Evolutionary conservation across 64 coral and sea anemone genomes (phyloP), one percentile per base, ranked within the genome.

Genomic region (Dendronephthya gigantea): DNA sequence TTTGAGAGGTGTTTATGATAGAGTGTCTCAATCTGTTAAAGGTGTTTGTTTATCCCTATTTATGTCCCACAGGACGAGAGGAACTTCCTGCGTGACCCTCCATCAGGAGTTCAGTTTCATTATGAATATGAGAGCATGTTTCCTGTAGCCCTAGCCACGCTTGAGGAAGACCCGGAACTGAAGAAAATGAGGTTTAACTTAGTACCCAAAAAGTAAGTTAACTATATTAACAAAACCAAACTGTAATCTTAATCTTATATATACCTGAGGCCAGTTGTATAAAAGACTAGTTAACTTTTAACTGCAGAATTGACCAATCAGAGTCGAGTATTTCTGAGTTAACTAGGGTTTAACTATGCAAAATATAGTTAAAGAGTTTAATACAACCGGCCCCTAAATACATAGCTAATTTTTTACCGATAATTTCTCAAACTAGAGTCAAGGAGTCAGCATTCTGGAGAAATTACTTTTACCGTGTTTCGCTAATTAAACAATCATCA

Each of bases 391-490:
- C n/a, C n/a, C n/a, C n/a, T n/a, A n/a, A n/a, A n/a, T n/a, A n/a
- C n/a, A 45, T 45, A 45, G 41, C 41, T 45, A 45, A 45, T 6
- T 45, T n/a, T 11, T 6, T 4, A 45, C 41, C 41, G 11, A 45
- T 45, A 45, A 45, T 45, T 45, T 50, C 74, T 69, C 37, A n/a
- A 35, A 82, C 75, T 40, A 97, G 94, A 91, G 84, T 97, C 43
- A 87, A 72, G 87, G 94, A 97, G 81, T 87, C 91, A 55, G 93
- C 82, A 37, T 97, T 97, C 31, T 97, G 94, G 94, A 97, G 94
- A 48, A 97, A 97, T 85, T 97, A 97, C 62, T 97, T 97, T 70
- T 97, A 97, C 50, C 83, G 94, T 84, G 94, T 97, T 12, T 97
- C 94, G 1, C 84, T 97, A 35, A 97, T 97, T 51, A 97, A 97